A percentile compares a stretch with the other conserved stretches of the same genome.
Conservation (phyloP, 2,113 vertebrate species). For the Xenotilapia caudafasciata region DNA sequence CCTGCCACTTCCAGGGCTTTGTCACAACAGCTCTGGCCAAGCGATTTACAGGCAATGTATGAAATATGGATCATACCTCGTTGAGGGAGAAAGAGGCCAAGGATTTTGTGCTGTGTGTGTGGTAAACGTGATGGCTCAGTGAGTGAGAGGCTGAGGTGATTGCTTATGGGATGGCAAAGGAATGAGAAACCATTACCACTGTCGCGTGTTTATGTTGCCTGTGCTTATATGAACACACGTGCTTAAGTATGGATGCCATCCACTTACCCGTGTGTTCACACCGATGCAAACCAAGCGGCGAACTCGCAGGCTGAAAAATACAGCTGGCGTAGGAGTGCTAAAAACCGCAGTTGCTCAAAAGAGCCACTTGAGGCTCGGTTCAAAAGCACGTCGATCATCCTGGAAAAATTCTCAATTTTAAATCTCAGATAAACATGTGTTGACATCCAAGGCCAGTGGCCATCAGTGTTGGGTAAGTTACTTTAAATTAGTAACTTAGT, state of each 20-base stretch:
- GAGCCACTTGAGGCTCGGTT: background rate
- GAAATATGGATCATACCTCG: slow-evolving; percentile 64
- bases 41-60: slow-evolving; percentile 61
- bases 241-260: background rate
- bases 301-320: background rate
- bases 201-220: slow-evolving; percentile 2
- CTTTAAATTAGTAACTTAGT: background rate
- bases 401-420: background rate
- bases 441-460: background rate
- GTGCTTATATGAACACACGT: background rate
- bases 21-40: slow-evolving; percentile 59
- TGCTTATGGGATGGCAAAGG: slow-evolving; percentile 51
- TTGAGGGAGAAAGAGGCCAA: slow-evolving; percentile 35
- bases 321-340: background rate
- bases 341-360: background rate
- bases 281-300: accelerated
- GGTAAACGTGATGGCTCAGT: slow-evolving; percentile 42
- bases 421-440: background rate
- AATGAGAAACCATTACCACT: slow-evolving; percentile 38
- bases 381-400: background rate
- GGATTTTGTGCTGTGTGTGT: slow-evolving; percentile 36
- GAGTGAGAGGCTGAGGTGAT: slow-evolving; percentile 51
- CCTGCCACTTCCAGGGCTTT: slow-evolving; percentile 45
- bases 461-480: background rate
- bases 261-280: background rate